phyloP scores from a whole-genome alignment of 2,797 vertebrate genomes.

The Champsocephalus gunnari region DNA sequence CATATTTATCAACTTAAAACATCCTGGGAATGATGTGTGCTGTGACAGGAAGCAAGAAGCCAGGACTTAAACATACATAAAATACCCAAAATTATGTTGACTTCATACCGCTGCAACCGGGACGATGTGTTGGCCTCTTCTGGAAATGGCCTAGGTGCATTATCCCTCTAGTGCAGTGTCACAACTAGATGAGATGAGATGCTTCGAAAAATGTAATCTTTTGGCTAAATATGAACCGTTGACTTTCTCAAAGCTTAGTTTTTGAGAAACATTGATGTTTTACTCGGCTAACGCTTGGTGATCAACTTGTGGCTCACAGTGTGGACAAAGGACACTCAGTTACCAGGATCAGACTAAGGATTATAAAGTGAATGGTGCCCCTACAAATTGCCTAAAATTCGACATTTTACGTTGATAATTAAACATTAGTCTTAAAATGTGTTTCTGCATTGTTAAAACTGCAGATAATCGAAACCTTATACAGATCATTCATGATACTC shows the following conservation, averaged over 20 bases:
- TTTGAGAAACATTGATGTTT: conserved; percentile 19
- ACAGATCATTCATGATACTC: background rate
- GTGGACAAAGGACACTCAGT: conserved; percentile 49
- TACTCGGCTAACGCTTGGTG: conserved; percentile 8
- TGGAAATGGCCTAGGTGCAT: conserved; percentile 21
- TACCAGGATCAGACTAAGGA: background rate
- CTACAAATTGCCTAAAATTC: background rate
- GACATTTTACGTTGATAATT: conserved; percentile 1
- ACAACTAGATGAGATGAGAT: background rate
- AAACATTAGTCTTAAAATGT: background rate
- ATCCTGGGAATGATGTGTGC: conserved; percentile 18
- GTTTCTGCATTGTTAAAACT: background rate
- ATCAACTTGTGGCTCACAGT: conserved; percentile 33
- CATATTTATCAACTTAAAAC: background rate
- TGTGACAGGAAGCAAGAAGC: conserved; percentile 1
- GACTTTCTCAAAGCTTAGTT: conserved; percentile 8
- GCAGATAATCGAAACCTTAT: background rate
- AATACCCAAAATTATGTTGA: background rate
- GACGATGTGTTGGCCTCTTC: background rate
- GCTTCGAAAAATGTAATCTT: background rate
- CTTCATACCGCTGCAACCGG: conserved; percentile 46
- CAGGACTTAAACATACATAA: conserved; percentile 9
- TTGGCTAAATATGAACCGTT: background rate
- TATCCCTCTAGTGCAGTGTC: conserved; percentile 10
- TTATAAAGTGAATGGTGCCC: conserved; percentile 1